A percentile compares a stretch with the other conserved stretches of the same genome.
phyloP scores from a whole-genome alignment of 2,113 vertebrate species.

The Fregata magnificens region DNA sequence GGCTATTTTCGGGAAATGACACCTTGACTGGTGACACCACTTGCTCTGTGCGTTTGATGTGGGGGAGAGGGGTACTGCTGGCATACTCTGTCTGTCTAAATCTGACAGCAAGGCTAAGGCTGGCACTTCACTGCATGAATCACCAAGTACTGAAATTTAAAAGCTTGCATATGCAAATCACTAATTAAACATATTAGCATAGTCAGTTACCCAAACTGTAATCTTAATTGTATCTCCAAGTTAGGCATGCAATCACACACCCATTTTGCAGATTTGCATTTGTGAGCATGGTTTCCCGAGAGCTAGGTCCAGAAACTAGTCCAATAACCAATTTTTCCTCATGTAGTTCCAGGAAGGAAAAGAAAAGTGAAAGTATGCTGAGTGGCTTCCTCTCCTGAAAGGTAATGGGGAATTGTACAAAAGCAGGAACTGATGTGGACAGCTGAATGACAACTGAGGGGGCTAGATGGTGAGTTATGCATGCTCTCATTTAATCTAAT shows the following conservation, averaged over 20 bases:
- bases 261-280: neutral
- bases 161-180: conserved; percentile 53
- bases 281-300: neutral
- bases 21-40: neutral
- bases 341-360: neutral
- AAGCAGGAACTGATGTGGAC: neutral
- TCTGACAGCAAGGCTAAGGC: neutral
- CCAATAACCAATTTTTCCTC: neutral
- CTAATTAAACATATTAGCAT: conserved; percentile 27
- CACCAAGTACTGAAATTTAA: neutral
- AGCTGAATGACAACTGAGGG: neutral
- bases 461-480: neutral
- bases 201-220: conserved; percentile 37
- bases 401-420: neutral
- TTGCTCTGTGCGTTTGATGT: neutral
- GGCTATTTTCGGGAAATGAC: accelerated
- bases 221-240: neutral
- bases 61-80: neutral
- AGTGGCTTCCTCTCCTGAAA: neutral
- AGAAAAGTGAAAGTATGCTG: neutral
- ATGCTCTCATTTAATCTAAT: neutral
- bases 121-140: neutral
- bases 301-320: neutral
- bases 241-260: conserved; percentile 3
- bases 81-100: neutral